A percentile compares a stretch with the other conserved stretches of the same genome.
These are phyloP conservation scores for Coptotermes formosanus DNA, from an alignment of 1,140 invertebrate species.

Conservation along the genomic window DNA sequence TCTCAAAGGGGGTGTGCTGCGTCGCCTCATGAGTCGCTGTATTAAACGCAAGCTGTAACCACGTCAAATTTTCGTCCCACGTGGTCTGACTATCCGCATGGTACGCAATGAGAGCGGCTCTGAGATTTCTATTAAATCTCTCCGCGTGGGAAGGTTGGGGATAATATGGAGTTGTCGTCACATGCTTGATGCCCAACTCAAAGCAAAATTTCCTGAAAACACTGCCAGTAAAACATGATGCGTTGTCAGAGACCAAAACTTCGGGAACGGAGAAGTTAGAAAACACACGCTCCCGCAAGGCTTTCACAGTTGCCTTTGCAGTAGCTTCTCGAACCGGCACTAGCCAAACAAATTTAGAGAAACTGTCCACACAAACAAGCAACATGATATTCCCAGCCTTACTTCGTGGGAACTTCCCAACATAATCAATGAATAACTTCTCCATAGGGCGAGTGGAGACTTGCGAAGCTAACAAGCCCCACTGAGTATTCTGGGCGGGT, in stretches of 20 bases:
- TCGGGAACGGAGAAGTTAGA: not conserved
- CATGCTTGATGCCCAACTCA: not conserved
- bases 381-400: not conserved
- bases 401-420: not conserved
- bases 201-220: not conserved
- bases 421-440: not conserved
- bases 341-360: conserved; percentile 7
- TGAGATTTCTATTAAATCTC: not conserved
- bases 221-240: not conserved
- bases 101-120: not conserved
- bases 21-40: not conserved
- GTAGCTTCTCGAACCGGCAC: not conserved
- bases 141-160: not conserved
- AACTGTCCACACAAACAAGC: not conserved
- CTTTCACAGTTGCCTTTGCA: not conserved
- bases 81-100: not conserved
- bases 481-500: not conserved
- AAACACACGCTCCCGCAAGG: not conserved
- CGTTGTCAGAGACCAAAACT: not conserved
- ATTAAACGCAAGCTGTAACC: conserved; percentile 19
- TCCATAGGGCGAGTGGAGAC: not conserved
- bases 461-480: not conserved
- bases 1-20: not conserved
- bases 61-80: not conserved
- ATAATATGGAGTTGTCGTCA: not conserved